Conservation (phyloP, 2,113 vertebrate genomes). For the Tor tambroides region DNA sequence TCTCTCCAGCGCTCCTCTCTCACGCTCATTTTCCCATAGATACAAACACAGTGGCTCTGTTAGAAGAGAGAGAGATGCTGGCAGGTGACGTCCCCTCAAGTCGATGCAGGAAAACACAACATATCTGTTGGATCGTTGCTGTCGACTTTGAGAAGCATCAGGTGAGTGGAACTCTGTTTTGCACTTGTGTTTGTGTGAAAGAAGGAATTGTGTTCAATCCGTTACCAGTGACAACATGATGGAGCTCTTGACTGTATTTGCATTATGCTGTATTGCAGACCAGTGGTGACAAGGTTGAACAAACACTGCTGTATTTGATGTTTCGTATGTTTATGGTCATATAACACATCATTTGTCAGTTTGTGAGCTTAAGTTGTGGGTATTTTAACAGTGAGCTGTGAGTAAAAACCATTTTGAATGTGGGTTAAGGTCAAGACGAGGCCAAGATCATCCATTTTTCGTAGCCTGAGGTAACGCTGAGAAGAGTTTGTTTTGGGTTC, state of each 20-base stretch:
- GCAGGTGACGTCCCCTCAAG: neutral
- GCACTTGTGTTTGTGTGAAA: slow-evolving; percentile 7
- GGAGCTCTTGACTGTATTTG: neutral
- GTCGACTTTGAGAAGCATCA: slow-evolving; percentile 8
- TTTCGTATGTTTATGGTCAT: neutral
- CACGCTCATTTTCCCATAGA: neutral
- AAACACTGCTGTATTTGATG: neutral
- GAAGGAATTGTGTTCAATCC: neutral
- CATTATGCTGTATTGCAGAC: neutral
- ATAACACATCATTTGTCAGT: neutral
- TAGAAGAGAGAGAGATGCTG: neutral
- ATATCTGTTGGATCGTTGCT: neutral
- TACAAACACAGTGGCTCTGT: neutral
- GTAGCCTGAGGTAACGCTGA: neutral
- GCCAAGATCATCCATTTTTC: neutral
- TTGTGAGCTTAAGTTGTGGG: neutral
- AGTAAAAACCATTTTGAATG: neutral
- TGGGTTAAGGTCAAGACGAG: neutral
- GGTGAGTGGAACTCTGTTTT: slow-evolving; percentile 34
- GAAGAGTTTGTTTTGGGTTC: slow-evolving; percentile 29
- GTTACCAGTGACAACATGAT: neutral
- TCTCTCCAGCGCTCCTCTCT: slow-evolving; percentile 17
- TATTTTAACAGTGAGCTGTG: neutral
- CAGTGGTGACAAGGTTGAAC: neutral
- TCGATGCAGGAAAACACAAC: neutral